phyloP scores from a whole-genome alignment of 2,888 invertebrate species.

The Pterobdella sp. region DNA sequence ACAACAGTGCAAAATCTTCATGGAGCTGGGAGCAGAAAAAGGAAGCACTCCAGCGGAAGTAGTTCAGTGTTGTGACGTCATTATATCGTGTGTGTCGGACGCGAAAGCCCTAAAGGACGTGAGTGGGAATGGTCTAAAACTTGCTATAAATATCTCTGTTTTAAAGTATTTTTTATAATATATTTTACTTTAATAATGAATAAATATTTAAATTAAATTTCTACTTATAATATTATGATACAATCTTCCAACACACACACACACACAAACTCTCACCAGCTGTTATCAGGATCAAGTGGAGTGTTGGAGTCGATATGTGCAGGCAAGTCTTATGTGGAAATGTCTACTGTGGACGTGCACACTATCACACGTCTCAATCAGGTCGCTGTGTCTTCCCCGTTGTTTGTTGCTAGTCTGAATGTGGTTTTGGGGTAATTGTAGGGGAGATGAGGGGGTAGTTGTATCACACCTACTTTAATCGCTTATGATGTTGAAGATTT shows the following conservation, averaged over 20 bases:
- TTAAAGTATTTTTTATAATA: no score
- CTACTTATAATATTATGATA: not conserved
- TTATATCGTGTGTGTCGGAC: constrained; percentile 89
- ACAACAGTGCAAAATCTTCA: constrained; percentile 71
- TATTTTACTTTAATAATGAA: no score
- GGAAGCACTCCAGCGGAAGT: constrained; percentile 86
- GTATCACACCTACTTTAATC: no score
- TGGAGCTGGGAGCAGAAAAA: constrained; percentile 74
- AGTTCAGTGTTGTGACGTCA: constrained; percentile 80
- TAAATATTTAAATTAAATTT: no score
- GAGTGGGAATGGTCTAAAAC: constrained; percentile 49
- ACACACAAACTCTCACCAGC: constrained; percentile 12
- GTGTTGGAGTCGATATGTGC: constrained; percentile 64
- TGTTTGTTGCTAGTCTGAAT: not conserved
- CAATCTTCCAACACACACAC: not conserved
- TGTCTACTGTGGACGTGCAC: constrained; percentile 89
- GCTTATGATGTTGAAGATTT: no score
- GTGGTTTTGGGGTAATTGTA: not conserved
- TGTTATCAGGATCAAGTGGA: constrained; percentile 27
- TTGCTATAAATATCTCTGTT: no score
- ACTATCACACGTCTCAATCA: constrained; percentile 85
- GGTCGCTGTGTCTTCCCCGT: no score
- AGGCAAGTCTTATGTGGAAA: constrained; percentile 88
- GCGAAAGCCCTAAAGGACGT: constrained; percentile 88
- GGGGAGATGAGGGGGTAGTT: not conserved